Evolutionary conservation across 2,888 invertebrate genomes (phyloP).

Genomic region (Griposia aprilina): DNA sequence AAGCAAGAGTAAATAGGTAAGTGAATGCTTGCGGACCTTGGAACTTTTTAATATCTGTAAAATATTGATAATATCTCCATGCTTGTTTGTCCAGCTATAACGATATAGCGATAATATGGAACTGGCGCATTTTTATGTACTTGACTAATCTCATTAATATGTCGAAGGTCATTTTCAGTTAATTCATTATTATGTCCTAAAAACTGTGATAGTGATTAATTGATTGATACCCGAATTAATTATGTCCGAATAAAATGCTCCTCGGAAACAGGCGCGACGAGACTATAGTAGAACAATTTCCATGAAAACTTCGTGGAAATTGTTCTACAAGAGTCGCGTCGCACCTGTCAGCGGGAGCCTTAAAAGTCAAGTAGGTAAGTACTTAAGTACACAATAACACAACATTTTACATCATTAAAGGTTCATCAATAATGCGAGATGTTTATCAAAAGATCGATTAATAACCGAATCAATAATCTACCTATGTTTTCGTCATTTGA

Average conservation of each 20-base stretch:
- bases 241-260: neutral
- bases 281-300: no score
- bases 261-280: no score
- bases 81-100: slow-evolving; percentile 15
- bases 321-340: no score
- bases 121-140: slow-evolving; percentile 8
- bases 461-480: neutral
- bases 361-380: neutral
- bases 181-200: neutral
- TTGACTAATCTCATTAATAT: slow-evolving; percentile 23
- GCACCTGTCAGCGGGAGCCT: no score
- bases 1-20: neutral
- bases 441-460: neutral
- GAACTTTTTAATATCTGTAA: neutral
- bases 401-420: slow-evolving; percentile 8
- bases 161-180: neutral
- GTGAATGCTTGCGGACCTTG: slow-evolving; percentile 4
- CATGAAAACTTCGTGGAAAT: no score
- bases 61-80: slow-evolving; percentile 9
- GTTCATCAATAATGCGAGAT: neutral
- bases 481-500: neutral
- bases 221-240: neutral
- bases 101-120: neutral
- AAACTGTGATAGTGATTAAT: neutral
- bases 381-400: neutral